These are phyloP conservation scores for Lepus townsendii DNA, from an alignment of 2,797 vertebrate genomes.

Conservation along the genomic window DNA sequence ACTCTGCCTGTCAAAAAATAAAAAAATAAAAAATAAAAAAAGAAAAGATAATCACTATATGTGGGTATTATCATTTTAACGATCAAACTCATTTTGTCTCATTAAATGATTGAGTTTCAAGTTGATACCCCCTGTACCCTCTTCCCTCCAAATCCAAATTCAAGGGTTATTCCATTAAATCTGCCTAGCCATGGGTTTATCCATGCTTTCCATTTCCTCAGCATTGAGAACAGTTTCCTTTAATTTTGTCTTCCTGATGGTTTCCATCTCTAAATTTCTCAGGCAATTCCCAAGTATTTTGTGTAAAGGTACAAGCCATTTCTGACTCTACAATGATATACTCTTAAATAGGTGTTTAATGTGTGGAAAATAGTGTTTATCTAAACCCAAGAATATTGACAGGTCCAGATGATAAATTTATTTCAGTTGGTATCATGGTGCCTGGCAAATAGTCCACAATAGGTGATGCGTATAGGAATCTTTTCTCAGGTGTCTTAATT, in stretches of 20 bases:
- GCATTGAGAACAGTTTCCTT: neutral
- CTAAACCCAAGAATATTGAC: neutral
- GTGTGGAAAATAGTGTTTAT: neutral
- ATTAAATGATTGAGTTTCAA: constrained; percentile 54
- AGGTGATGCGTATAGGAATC: neutral
- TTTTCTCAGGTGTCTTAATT: neutral
- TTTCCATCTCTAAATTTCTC: neutral
- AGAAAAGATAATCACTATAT: neutral
- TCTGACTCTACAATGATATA: neutral
- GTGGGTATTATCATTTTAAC: constrained; percentile 54
- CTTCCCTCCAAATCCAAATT: neutral
- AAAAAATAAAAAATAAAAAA: neutral
- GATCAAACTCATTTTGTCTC: neutral
- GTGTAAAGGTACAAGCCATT: neutral
- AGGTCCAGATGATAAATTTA: neutral
- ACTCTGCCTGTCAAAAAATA: too few species aligned
- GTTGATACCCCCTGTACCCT: neutral
- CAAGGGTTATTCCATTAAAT: neutral
- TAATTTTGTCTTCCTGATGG: neutral
- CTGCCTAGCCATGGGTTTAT: neutral
- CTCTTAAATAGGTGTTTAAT: neutral
- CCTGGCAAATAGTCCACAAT: neutral
- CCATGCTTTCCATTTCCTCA: neutral
- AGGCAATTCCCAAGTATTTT: neutral
- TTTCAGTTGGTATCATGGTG: neutral